Evolutionary conservation across 2,113 vertebrate species (phyloP).

Genomic region (Hypocryptadius cinnamomeus): DNA sequence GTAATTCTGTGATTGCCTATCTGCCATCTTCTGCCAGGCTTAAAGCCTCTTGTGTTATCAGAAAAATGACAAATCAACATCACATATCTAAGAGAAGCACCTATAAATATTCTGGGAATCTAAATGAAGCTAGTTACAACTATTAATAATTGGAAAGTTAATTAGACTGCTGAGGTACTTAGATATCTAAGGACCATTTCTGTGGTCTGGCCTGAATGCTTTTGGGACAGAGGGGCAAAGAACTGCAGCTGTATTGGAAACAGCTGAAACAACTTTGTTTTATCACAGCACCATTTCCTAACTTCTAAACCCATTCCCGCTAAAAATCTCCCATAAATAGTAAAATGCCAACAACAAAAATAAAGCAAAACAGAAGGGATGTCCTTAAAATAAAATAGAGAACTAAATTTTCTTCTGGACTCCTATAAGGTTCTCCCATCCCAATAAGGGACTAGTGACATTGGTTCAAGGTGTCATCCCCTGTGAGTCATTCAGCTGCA

Average conservation of each 20-base stretch:
- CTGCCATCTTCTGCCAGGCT: neutral
- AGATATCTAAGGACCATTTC: neutral
- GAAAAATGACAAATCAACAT: neutral
- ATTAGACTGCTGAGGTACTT: neutral
- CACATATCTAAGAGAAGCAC: neutral
- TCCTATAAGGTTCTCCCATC: neutral
- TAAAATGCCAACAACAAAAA: neutral
- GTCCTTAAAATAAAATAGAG: neutral
- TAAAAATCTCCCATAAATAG: neutral
- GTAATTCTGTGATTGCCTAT: neutral
- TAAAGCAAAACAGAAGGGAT: neutral
- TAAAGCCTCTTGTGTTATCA: neutral
- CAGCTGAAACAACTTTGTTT: neutral
- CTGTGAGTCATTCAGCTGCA: slow-evolving; percentile 29
- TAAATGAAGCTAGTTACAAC: neutral
- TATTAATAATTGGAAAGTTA: neutral
- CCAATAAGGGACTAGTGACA: neutral
- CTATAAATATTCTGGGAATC: neutral
- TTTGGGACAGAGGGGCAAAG: neutral
- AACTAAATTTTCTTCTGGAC: neutral
- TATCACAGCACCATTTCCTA: neutral
- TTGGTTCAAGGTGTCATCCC: slow-evolving; percentile 11
- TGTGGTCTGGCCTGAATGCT: neutral
- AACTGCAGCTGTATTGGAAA: neutral
- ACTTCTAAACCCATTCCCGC: neutral